Percentiles rank a stretch among this genome's conserved stretches.
phyloP scores from a whole-genome alignment of 2,113 vertebrate genomes.

The Anarhynchus alexandrinus region DNA sequence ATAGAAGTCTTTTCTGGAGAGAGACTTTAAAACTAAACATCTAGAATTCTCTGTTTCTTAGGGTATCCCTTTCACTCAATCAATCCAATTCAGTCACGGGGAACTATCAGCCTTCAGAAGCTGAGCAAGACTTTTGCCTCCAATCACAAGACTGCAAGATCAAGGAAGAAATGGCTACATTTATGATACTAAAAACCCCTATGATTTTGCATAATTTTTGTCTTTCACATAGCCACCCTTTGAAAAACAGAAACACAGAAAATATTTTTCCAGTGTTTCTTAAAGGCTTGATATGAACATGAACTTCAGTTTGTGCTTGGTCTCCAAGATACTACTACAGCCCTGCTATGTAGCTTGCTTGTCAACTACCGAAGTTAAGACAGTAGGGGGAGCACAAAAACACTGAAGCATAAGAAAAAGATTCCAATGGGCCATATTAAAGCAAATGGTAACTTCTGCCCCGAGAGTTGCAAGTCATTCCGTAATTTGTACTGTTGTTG shows the following conservation, averaged over 20 bases:
- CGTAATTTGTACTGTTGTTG: neutral
- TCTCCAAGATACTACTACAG: neutral
- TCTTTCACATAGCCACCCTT: neutral
- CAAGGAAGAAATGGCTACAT: neutral
- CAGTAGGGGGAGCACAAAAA: slow-evolving; percentile 61
- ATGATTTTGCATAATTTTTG: neutral
- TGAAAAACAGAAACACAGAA: slow-evolving; percentile 9
- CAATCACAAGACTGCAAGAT: neutral
- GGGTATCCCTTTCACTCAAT: neutral
- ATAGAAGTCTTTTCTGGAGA: neutral
- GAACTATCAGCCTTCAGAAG: neutral
- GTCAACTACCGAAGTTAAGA: neutral
- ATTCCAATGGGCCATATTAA: neutral
- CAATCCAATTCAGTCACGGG: neutral
- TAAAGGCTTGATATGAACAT: neutral
- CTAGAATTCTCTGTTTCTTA: neutral
- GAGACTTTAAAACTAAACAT: neutral
- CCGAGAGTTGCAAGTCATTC: neutral
- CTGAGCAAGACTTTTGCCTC: neutral
- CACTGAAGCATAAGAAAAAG: slow-evolving; percentile 3
- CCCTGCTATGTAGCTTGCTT: neutral
- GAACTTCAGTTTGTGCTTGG: neutral
- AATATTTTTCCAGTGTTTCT: neutral
- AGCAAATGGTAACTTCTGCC: slow-evolving; percentile 10
- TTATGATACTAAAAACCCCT: neutral